A percentile compares a stretch with the other conserved stretches of the same genome.
Evolutionary conservation across 2,888 invertebrate species (phyloP).

Genomic region (Archips xylosteana): DNA sequence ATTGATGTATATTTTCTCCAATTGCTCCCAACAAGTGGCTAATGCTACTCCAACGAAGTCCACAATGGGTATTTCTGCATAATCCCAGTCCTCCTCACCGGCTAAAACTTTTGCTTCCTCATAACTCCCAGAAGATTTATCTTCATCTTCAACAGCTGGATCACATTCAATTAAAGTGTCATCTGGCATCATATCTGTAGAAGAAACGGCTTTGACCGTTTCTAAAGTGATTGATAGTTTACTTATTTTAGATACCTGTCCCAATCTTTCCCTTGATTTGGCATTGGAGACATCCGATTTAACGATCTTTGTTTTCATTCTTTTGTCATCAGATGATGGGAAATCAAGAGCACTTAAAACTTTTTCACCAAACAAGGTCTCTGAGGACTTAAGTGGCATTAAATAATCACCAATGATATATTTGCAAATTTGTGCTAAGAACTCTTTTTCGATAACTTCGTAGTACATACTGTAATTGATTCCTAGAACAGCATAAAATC

Average conservation of each 20-base stretch:
- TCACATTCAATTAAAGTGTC: conserved; percentile 51
- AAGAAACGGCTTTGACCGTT: conserved; percentile 59
- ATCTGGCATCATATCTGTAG: conserved; percentile 52
- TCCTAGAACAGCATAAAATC: conserved; percentile 85
- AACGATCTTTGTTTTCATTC: conserved; percentile 68
- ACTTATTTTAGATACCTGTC: conserved; percentile 62
- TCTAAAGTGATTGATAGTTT: conserved; percentile 60
- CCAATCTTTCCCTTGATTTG: conserved; percentile 66
- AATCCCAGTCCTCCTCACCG: conserved; percentile 80
- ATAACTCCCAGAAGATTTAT: conserved; percentile 48
- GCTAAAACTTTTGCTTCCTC: conserved; percentile 65
- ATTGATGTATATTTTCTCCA: conserved; percentile 79
- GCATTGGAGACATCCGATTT: conserved; percentile 63
- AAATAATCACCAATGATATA: conserved; percentile 75
- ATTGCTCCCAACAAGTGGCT: conserved; percentile 81
- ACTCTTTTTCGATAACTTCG: conserved; percentile 81
- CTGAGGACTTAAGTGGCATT: conserved; percentile 64
- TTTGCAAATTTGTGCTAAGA: conserved; percentile 80
- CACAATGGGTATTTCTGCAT: conserved; percentile 71
- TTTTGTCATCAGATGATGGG: conserved; percentile 67
- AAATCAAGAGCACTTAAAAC: conserved; percentile 69
- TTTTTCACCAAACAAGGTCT: conserved; percentile 74
- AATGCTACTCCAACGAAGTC: conserved; percentile 67
- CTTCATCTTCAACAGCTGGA: conserved; percentile 55
- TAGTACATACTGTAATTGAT: conserved; percentile 87